Evolutionary conservation across 2,113 vertebrate genomes (phyloP).

Genomic region (Tychaedon coryphoeus): DNA sequence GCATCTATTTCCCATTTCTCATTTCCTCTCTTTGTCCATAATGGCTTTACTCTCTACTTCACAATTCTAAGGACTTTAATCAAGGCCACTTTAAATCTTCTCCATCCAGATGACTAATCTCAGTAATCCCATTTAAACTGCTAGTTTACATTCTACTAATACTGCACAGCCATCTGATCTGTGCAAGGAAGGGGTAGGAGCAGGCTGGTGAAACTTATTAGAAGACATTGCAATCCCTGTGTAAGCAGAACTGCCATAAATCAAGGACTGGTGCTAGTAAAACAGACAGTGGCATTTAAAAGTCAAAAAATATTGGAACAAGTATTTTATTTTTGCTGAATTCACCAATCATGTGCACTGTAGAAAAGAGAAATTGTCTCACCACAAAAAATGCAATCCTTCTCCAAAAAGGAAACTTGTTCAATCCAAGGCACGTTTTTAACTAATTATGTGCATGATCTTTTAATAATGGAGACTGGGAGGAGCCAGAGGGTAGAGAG

Average conservation of each 20-base stretch:
- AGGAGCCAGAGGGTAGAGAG: background rate
- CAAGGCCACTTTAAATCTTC: background rate
- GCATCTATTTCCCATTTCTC: background rate
- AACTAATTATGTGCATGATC: background rate
- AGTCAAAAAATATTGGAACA: background rate
- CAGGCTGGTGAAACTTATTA: background rate
- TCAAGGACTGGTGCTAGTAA: background rate
- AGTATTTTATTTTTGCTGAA: slow-evolving; percentile 11
- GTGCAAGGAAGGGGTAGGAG: background rate
- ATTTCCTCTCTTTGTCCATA: background rate
- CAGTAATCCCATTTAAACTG: slow-evolving; percentile 31
- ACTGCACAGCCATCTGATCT: background rate
- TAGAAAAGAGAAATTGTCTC: background rate
- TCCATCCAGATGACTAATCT: background rate
- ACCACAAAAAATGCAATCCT: background rate
- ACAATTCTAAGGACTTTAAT: background rate
- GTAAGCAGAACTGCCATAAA: background rate
- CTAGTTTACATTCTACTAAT: background rate
- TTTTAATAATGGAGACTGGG: background rate
- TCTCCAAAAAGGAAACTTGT: background rate
- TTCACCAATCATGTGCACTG: background rate
- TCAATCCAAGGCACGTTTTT: background rate
- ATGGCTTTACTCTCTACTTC: background rate
- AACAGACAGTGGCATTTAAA: background rate
- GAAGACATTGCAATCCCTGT: background rate